Conservation (phyloP, 1,140 invertebrate species). For the Lordiphosa clarofinis region DNA sequence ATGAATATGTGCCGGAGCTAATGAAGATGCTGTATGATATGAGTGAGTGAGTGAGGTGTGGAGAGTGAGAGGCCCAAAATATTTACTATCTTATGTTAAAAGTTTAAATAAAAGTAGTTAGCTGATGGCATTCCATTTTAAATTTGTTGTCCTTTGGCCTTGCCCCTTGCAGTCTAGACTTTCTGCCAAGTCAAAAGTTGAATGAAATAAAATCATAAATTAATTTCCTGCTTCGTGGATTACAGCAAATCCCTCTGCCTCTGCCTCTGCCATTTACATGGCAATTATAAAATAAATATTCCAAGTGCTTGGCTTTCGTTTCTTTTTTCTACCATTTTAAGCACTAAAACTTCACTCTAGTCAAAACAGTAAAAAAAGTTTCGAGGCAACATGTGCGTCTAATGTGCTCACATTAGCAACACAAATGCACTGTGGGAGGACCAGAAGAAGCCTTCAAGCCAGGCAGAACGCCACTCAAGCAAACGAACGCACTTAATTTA, state of each 20-base stretch:
- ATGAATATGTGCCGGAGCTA: constrained; percentile 90
- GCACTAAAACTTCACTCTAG: too few species aligned
- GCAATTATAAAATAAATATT: constrained; percentile 20
- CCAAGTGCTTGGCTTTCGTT: constrained; percentile 5
- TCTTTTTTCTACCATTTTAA: constrained; percentile 5
- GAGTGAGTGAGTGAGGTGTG: constrained; percentile 22
- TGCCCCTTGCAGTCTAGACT: too few species aligned
- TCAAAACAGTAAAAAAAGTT: too few species aligned
- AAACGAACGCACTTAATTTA: constrained; percentile 77
- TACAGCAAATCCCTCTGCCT: background rate
- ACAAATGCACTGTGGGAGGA: constrained; percentile 47
- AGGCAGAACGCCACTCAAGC: constrained; percentile 64
- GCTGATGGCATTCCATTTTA: constrained; percentile 2
- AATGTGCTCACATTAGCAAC: constrained; percentile 73
- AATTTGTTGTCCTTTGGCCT: constrained; percentile 1
- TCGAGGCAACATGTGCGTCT: constrained; percentile 69
- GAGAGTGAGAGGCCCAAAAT: background rate
- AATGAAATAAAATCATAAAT: constrained; percentile 7
- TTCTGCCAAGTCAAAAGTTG: too few species aligned
- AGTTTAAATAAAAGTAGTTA: constrained; percentile 9
- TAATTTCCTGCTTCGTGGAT: background rate
- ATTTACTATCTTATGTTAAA: constrained; percentile 1
- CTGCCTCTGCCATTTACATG: constrained; percentile 6
- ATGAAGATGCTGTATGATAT: constrained; percentile 53
- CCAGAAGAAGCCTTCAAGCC: constrained; percentile 21